A percentile compares a stretch with the other conserved stretches of the same genome.
These are phyloP conservation scores for Schizopygopsis pylzovi DNA, from an alignment of 2,797 vertebrate genomes.

Conservation along the genomic window DNA sequence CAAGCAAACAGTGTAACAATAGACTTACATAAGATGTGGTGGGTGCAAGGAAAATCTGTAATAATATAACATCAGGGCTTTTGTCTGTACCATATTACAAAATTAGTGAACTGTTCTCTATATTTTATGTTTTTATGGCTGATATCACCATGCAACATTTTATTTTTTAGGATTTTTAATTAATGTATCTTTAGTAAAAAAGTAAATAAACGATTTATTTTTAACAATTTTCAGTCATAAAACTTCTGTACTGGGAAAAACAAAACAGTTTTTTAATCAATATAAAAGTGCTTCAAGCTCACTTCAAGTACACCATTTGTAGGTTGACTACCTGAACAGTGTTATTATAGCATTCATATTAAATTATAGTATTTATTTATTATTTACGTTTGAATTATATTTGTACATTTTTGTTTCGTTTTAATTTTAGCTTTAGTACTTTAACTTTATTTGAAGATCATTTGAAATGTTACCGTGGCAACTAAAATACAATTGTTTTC, in stretches of 20 bases:
- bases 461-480: background rate
- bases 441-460: background rate
- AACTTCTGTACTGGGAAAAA: background rate
- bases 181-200: background rate
- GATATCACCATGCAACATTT: background rate
- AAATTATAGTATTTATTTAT: background rate
- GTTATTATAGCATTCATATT: background rate
- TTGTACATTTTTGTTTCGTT: background rate
- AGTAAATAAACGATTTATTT: background rate
- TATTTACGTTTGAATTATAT: background rate
- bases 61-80: background rate
- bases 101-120: background rate
- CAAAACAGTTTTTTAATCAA: background rate
- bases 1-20: conserved; percentile 2
- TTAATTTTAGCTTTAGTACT: background rate
- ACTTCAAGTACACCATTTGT: background rate
- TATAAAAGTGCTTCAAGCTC: background rate
- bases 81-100: background rate
- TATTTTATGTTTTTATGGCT: background rate
- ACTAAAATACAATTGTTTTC: background rate
- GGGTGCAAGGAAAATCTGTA: background rate
- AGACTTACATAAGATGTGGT: background rate
- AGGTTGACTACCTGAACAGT: background rate
- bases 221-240: background rate
- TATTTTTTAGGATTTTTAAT: background rate